Percentiles rank a stretch among this genome's conserved stretches.
These are phyloP conservation scores for Agrilus biguttatus DNA, from an alignment of 2,888 invertebrate species.

Conservation along the genomic window DNA sequence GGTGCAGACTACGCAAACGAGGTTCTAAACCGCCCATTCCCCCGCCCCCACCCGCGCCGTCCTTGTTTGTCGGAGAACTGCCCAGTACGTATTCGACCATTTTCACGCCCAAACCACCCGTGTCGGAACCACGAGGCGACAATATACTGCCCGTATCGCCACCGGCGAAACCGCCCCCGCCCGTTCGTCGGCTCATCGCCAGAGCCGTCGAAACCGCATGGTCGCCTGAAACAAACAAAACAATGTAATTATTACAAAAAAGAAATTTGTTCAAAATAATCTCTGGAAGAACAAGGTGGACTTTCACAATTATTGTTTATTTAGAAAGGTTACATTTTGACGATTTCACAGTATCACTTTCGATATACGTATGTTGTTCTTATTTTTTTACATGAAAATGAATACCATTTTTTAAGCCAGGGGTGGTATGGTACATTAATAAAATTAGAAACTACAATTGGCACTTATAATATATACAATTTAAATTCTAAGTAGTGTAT, in stretches of 20 bases:
- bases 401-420: too few relatives aligned
- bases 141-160: slow-evolving; percentile 42
- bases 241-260: background rate
- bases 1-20: slow-evolving; percentile 46
- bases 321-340: too few relatives aligned
- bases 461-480: too few relatives aligned
- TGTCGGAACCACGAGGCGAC: slow-evolving; percentile 65
- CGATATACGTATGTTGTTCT: too few relatives aligned
- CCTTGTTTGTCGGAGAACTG: slow-evolving; percentile 73
- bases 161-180: slow-evolving; percentile 39
- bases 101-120: slow-evolving; percentile 87
- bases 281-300: too few relatives aligned
- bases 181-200: slow-evolving; percentile 54
- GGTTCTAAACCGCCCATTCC: slow-evolving; percentile 40
- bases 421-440: too few relatives aligned
- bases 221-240: slow-evolving; percentile 32
- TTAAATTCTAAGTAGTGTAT: too few relatives aligned
- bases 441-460: too few relatives aligned
- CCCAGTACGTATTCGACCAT: slow-evolving; percentile 98
- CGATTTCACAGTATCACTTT: too few relatives aligned
- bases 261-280: too few relatives aligned
- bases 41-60: slow-evolving; percentile 32
- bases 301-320: too few relatives aligned
- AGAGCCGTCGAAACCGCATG: slow-evolving; percentile 58
- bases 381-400: too few relatives aligned